Base-by-base conservation (phyloP, 2,888 invertebrate species). In the Tinea semifulvella region DNA sequence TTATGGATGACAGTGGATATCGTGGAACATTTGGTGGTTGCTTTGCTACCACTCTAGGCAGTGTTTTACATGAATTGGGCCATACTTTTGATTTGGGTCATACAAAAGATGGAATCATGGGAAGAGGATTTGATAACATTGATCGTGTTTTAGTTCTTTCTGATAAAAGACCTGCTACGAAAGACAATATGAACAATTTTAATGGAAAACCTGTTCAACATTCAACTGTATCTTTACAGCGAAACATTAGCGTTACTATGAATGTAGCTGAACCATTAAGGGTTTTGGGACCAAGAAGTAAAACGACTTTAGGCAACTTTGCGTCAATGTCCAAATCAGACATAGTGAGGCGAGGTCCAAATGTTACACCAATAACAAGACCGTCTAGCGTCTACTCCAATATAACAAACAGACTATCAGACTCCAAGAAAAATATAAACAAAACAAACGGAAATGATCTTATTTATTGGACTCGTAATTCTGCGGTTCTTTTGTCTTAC, bases 81-180 rank as follows among this genome's bases (percentile, higher is more conserved):
- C 98, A 98, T 65, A 93, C 93, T 0, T 95, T 98, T 67, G 95
- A 96, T 71, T 84, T 98, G 46, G 96, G 95, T 0, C 97, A 98
- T 64, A 92, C 94, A 0, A 85, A 87, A 54, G 87, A 90, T 53
- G 97, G 97, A 13, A 91, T 98, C 47, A 98, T 98, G 98, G 94
- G 93, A 31, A 85, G 90, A 62, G 94, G 93, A 31, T 94, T 94
- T 63, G 92, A 94, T 65, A 89, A 92, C 55, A 84, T 94, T 44
- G 88, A 92, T 60, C 83, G 88, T 47, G 88, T 92, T 25, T 92
- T 94, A 59, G 82, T 86, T n/a, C 82, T 85, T 3, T 84, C 84
- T 11, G 83, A 85, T 48, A 81, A 81, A 52, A 76, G 68, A 53
- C 68, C 74, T 26, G 53, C 64, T 38, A 49, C 80, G 49, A 79